A percentile compares a stretch with the other conserved stretches of the same genome.
Conservation (phyloP, 2,797 vertebrate genomes). For the Acropternis orthonyx region DNA sequence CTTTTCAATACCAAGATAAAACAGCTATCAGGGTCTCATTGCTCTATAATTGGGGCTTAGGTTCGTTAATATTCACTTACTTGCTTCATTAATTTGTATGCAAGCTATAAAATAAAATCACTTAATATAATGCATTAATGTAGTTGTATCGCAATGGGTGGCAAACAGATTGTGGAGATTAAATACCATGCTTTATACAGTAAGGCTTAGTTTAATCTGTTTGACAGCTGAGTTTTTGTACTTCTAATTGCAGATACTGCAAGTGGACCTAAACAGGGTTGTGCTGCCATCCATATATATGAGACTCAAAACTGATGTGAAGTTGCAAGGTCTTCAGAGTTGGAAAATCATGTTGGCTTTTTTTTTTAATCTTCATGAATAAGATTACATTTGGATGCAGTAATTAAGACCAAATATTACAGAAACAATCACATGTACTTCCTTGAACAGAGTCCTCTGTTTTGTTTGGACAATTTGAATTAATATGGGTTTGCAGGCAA, state of each 20-base stretch:
- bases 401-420: not conserved
- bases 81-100: constrained; percentile 16
- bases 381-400: not conserved
- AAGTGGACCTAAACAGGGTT: not conserved
- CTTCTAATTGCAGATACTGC: constrained; percentile 13
- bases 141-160: not conserved
- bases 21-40: not conserved
- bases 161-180: constrained; percentile 58
- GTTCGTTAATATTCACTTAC: constrained; percentile 19
- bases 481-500: not conserved
- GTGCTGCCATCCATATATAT: not conserved
- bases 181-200: constrained; percentile 45
- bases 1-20: not conserved
- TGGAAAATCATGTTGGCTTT: not conserved
- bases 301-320: not conserved
- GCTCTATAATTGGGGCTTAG: constrained; percentile 28
- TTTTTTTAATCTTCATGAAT: not conserved
- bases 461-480: not conserved
- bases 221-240: constrained; percentile 11
- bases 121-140: constrained; percentile 43
- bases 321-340: not conserved
- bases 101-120: constrained; percentile 52
- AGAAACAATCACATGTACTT: not conserved
- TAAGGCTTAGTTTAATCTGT: constrained; percentile 44
- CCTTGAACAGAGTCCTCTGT: not conserved